A percentile compares a stretch with the other conserved stretches of the same genome.
phyloP scores from a whole-genome alignment of 2,113 vertebrate species.

The Azemiops feae region DNA sequence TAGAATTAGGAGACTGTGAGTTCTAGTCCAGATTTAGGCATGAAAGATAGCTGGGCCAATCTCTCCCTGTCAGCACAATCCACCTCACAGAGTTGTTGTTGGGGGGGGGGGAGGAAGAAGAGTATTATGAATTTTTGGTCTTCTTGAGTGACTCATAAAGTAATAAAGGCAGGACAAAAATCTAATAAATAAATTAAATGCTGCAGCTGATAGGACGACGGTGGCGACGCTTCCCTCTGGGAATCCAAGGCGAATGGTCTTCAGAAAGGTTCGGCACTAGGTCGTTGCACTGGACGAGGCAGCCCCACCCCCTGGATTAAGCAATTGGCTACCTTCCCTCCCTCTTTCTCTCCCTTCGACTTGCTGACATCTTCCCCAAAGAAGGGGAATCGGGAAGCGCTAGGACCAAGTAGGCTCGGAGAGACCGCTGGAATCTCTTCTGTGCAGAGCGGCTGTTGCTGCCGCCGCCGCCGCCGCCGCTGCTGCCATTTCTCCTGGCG shows the following conservation, averaged over 20 bases:
- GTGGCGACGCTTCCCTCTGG: neutral
- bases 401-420: conserved; percentile 14
- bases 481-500: conserved; percentile 57
- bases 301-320: neutral
- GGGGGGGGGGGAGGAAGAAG: neutral
- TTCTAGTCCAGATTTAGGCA: neutral
- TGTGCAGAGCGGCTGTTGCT: neutral
- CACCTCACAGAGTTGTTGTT: neutral
- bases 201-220: neutral
- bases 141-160: neutral
- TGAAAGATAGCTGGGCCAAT: neutral
- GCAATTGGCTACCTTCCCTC: neutral
- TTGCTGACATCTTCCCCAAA: neutral
- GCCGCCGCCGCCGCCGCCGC: conserved; percentile 27
- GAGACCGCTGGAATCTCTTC: neutral
- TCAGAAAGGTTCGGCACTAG: neutral
- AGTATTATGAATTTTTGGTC: neutral
- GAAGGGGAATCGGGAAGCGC: neutral
- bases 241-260: neutral
- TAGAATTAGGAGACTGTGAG: neutral
- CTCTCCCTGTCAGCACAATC: neutral
- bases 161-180: neutral
- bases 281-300: neutral
- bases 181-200: neutral
- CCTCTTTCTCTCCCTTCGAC: neutral